Conservation (phyloP, 2,888 invertebrate genomes). For the Chymomyza amoena region DNA sequence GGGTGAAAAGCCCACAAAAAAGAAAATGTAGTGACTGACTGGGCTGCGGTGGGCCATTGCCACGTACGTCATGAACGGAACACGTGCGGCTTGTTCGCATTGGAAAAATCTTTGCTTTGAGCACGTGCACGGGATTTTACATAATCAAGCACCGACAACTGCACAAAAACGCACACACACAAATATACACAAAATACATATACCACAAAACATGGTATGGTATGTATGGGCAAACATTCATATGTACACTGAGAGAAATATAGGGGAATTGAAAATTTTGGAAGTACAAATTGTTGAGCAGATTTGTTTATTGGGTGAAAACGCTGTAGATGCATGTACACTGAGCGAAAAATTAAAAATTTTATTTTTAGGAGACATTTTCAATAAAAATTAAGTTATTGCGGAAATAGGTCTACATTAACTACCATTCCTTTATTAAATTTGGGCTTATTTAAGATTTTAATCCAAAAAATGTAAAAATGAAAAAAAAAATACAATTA, state of each 20-base stretch:
- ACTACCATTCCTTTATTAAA: too few relatives aligned
- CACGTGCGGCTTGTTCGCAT: slow-evolving; percentile 72
- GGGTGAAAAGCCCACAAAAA: slow-evolving; percentile 1
- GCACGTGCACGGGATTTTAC: slow-evolving; percentile 77
- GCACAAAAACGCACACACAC: slow-evolving; percentile 38
- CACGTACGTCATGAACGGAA: slow-evolving; percentile 25
- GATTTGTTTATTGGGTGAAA: too few relatives aligned
- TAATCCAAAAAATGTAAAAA: too few relatives aligned
- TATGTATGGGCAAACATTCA: not conserved
- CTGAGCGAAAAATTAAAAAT: too few relatives aligned
- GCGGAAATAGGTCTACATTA: too few relatives aligned
- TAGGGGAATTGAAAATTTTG: not conserved
- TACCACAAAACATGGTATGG: not conserved
- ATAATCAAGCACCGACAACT: slow-evolving; percentile 67
- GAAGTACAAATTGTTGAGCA: too few relatives aligned
- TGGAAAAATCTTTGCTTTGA: slow-evolving; percentile 76
- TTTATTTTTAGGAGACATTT: too few relatives aligned
- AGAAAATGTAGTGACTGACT: too few relatives aligned
- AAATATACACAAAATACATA: slow-evolving; percentile 13
- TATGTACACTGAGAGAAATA: not conserved
- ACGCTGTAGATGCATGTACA: too few relatives aligned
- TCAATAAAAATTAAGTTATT: too few relatives aligned
- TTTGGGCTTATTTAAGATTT: too few relatives aligned
- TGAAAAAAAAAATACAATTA: too few relatives aligned
- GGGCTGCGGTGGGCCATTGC: slow-evolving; percentile 23